Conservation (phyloP, 2,797 vertebrate genomes). For the Parauchenoglanis punctatus region DNA sequence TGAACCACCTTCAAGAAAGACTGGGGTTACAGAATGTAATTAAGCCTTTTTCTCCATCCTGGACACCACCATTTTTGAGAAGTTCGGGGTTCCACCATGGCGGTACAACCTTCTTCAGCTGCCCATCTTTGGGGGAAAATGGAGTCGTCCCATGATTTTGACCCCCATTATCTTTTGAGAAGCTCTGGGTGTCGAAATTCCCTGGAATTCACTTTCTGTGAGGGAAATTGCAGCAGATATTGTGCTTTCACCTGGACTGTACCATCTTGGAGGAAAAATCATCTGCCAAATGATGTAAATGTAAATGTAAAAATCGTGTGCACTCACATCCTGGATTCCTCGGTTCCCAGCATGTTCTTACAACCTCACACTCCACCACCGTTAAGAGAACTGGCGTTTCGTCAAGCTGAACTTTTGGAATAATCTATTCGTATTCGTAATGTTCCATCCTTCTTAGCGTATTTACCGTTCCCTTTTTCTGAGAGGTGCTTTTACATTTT, state of each 20-base stretch:
- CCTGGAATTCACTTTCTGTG: background rate
- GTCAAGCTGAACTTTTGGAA: background rate
- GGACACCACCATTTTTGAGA: background rate
- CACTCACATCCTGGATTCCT: background rate
- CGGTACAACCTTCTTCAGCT: background rate
- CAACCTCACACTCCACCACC: background rate
- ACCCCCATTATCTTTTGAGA: background rate
- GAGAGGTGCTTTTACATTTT: conserved; percentile 39
- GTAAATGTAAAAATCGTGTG: too few species aligned
- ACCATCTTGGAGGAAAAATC: conserved; percentile 1
- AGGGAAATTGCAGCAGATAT: background rate
- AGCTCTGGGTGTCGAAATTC: background rate
- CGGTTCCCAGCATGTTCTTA: background rate
- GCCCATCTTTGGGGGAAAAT: background rate
- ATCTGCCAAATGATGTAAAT: too few species aligned
- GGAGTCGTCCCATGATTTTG: background rate
- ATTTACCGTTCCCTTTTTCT: background rate
- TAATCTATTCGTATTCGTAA: background rate
- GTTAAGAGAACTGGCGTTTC: background rate
- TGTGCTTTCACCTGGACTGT: background rate
- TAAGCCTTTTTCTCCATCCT: background rate
- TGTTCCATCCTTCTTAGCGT: background rate
- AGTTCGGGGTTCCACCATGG: background rate
- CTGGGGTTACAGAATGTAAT: background rate
- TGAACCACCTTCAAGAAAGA: background rate